Evolutionary conservation across 2,888 invertebrate species (phyloP).

Genomic region (Coelinius sp.): DNA sequence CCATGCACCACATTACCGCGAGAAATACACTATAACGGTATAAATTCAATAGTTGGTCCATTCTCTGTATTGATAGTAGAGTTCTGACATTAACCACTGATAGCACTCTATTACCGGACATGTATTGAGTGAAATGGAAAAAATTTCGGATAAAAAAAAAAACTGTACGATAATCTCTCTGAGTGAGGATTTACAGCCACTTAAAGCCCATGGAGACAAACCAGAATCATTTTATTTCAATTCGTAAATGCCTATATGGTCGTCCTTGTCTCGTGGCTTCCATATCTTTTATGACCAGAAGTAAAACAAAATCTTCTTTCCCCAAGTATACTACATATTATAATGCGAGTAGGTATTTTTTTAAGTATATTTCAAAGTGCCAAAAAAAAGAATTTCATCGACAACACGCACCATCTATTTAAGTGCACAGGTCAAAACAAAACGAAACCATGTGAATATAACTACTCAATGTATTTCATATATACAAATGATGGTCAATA

Average conservation of each 20-base stretch:
- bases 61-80: too few species aligned
- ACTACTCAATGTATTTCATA: slow-evolving; percentile 18
- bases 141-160: background rate
- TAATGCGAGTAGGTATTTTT: too few species aligned
- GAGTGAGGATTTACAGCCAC: slow-evolving; percentile 31
- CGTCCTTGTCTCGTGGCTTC: background rate
- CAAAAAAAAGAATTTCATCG: too few species aligned
- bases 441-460: too few species aligned
- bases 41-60: slow-evolving; percentile 24
- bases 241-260: slow-evolving; percentile 10
- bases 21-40: slow-evolving; percentile 11
- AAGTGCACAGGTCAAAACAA: too few species aligned
- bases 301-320: background rate
- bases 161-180: slow-evolving; percentile 31
- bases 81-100: slow-evolving; percentile 33
- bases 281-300: background rate
- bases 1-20: background rate
- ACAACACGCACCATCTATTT: too few species aligned
- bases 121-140: slow-evolving; percentile 14
- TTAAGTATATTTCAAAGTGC: too few species aligned
- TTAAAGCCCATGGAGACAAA: slow-evolving; percentile 25
- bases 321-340: background rate
- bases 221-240: slow-evolving; percentile 22
- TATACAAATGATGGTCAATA: slow-evolving; percentile 19
- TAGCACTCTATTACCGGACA: slow-evolving; percentile 35